Conservation (phyloP, 2,113 vertebrate genomes). For the Neotoma lepida region DNA sequence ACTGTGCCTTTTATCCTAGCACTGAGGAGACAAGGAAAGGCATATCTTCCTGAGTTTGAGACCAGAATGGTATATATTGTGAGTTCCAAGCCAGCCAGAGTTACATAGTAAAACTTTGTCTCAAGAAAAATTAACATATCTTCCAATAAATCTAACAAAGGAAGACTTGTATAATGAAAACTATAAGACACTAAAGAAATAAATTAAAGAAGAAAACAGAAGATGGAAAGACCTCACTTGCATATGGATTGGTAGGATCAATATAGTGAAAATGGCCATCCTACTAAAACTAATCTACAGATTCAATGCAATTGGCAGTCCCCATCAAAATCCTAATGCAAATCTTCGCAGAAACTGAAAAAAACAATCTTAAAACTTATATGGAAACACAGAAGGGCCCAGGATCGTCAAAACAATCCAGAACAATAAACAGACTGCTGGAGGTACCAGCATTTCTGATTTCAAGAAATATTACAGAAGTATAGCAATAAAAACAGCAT, state of each 20-base stretch:
- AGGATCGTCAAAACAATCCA: neutral
- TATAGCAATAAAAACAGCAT: neutral
- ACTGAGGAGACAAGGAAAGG: no score
- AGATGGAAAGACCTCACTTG: neutral
- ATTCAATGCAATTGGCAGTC: neutral
- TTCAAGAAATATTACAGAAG: neutral
- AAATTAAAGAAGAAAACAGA: neutral
- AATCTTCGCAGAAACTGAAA: neutral
- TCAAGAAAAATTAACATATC: neutral
- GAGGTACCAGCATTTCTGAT: neutral
- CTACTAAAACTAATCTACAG: neutral
- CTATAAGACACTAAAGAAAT: neutral
- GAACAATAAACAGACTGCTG: neutral
- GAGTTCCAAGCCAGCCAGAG: neutral
- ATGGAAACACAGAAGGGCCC: neutral
- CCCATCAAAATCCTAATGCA: neutral
- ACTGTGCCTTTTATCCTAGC: neutral
- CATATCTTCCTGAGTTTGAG: neutral
- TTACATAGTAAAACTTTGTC: neutral
- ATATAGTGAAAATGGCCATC: neutral
- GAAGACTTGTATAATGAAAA: neutral
- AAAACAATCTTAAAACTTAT: neutral
- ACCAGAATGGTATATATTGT: neutral
- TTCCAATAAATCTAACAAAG: neutral
- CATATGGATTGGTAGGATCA: neutral